phyloP scores from a whole-genome alignment of 2,797 vertebrate genomes.

The Picus viridis region DNA sequence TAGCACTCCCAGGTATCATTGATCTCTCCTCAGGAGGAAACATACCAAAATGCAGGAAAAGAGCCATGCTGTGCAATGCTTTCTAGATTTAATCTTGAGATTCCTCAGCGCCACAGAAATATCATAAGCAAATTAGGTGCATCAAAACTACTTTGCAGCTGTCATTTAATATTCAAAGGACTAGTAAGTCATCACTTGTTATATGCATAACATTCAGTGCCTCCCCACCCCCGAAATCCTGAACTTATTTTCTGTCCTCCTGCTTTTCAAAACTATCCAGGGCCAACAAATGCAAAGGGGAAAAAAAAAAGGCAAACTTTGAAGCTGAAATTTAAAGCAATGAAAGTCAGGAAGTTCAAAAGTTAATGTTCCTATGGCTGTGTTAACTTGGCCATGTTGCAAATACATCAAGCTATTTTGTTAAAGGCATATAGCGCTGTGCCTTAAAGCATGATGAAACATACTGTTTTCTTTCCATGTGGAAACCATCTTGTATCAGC shows the following conservation, averaged over 20 bases:
- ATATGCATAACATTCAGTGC: not conserved
- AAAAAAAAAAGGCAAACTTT: conserved; percentile 37
- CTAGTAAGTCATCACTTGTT: not conserved
- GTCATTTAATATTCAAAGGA: conserved; percentile 8
- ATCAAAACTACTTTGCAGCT: not conserved
- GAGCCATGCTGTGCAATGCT: not conserved
- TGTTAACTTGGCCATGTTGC: conserved; percentile 65
- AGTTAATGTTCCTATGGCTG: conserved; percentile 66
- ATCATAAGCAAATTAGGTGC: not conserved
- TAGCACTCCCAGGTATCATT: not conserved
- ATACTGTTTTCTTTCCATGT: conserved; percentile 31
- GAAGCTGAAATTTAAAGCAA: conserved; percentile 65
- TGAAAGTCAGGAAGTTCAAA: conserved; percentile 73
- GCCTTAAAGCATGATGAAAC: conserved; percentile 46
- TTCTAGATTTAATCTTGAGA: not conserved
- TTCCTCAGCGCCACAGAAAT: not conserved
- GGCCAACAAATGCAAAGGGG: conserved; percentile 60
- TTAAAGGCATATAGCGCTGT: conserved; percentile 29
- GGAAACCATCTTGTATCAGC: conserved; percentile 7
- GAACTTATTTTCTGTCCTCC: conserved; percentile 43
- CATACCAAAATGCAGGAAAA: not conserved
- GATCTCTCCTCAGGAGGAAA: not conserved
- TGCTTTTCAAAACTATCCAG: conserved; percentile 42
- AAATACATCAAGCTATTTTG: conserved; percentile 64
- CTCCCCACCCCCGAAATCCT: conserved; percentile 2